Conservation (phyloP, 2,888 invertebrate genomes). For the Athetis lepigone region DNA sequence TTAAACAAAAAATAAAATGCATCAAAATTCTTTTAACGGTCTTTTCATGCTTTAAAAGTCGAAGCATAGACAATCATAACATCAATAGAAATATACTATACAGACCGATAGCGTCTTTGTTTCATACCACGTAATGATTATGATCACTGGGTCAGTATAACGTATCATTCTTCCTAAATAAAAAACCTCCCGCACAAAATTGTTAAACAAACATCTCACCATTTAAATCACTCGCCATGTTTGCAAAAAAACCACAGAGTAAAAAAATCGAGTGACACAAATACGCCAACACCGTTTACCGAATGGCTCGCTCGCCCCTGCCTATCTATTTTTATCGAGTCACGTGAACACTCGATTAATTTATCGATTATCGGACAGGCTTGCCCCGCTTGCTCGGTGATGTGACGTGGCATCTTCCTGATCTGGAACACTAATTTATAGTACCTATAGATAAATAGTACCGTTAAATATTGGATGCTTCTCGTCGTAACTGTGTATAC, state of each 20-base stretch:
- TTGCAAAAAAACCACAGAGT: slow-evolving; percentile 32
- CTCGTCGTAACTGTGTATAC: too few species aligned
- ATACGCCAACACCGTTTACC: slow-evolving; percentile 40
- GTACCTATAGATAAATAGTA: neutral
- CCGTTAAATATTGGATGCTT: too few species aligned
- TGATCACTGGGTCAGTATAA: too few species aligned
- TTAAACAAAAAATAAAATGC: too few species aligned
- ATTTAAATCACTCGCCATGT: slow-evolving; percentile 8
- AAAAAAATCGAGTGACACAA: slow-evolving; percentile 42
- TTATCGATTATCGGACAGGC: slow-evolving; percentile 61
- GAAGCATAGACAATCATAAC: too few species aligned
- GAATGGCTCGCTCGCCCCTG: slow-evolving; percentile 30
- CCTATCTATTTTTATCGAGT: slow-evolving; percentile 62
- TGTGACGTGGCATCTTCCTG: slow-evolving; percentile 43
- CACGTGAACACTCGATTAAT: slow-evolving; percentile 64
- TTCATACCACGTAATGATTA: too few species aligned
- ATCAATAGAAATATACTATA: too few species aligned
- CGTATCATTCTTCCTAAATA: too few species aligned
- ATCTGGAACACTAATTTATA: slow-evolving; percentile 23
- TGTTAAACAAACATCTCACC: slow-evolving; percentile 4
- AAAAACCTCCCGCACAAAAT: too few species aligned
- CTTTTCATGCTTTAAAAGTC: too few species aligned
- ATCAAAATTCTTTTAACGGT: too few species aligned
- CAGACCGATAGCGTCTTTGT: too few species aligned
- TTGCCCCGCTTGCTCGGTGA: slow-evolving; percentile 46